Base-by-base conservation (phyloP, 2,113 vertebrate species). In the Gila orcuttii region DNA sequence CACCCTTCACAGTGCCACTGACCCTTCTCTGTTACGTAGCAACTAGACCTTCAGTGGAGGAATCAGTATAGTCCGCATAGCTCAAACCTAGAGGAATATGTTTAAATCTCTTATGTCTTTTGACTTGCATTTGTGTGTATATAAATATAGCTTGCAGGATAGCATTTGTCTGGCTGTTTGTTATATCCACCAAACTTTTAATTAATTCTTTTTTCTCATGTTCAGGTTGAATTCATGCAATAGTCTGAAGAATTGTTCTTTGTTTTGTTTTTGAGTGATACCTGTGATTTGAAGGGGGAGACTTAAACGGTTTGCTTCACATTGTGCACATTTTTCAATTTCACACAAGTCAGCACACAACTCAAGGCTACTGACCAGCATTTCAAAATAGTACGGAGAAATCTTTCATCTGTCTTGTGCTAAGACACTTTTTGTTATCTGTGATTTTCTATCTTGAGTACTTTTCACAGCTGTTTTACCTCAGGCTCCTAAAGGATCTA, bases 1-100 rank as follows among this genome's bases (percentile, higher is more conserved):
- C 86, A 91, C 90, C 83, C 92, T 90, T 83, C 88, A 79, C 87
- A 89, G 85, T 91, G 82, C 85, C 88, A 87, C 89, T 93, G 92
- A 93, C 93, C 92, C 90, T 92, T 90, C 83, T 84, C 86, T 88
- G 92, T 94, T 92, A 93, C 93, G 84, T 91, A 92, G 93, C 93
- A 93, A 94, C 94, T 89, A 85, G 69, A 87, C 79, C 78, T 93
- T 92, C 88, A 82, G 82, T 87, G 85, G 86, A 78, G 84, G 92
- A 89, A 91, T 33, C 75, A 88, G 92, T 91, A 84, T 88, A 90
- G 91, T 92, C 93, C 90, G 91, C 86, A 74, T 91, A 28, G 90
- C 91, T 89, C 90, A 91, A 90, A 90, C 90, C 87, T 75, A 28
- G 73, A 75, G 42, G 73, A 75, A 47, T 75, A 75, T 50, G 2